Percentiles rank a stretch among this genome's conserved stretches.
phyloP scores from a whole-genome alignment of 2,113 vertebrate species.

The Corythornis cristatus region DNA sequence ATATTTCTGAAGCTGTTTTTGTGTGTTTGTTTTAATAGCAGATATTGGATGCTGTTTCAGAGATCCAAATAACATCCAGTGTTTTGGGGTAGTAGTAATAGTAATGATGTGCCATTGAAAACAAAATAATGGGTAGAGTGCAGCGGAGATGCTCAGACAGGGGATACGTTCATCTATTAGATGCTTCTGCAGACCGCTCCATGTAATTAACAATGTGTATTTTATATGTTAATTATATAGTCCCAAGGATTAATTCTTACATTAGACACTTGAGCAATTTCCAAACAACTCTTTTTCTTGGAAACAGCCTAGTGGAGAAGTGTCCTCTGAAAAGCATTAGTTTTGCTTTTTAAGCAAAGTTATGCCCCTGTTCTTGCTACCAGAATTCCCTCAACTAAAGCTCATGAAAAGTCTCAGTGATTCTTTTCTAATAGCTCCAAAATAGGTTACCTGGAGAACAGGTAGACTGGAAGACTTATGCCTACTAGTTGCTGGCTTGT shows the following conservation, averaged over 20 bases:
- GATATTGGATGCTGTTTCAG: not conserved
- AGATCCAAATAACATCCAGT: not conserved
- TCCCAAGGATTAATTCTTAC: slow-evolving; percentile 9
- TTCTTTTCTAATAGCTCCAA: not conserved
- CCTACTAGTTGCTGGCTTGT: not conserved
- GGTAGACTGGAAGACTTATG: not conserved
- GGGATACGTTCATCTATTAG: not conserved
- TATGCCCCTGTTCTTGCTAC: not conserved
- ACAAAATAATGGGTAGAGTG: not conserved
- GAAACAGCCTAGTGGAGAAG: not conserved
- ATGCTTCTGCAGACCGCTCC: slow-evolving; percentile 12
- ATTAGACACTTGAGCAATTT: not conserved
- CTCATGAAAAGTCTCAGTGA: not conserved
- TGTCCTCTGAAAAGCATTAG: not conserved
- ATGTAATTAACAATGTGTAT: not conserved
- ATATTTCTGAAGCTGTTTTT: not conserved
- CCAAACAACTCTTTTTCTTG: not conserved
- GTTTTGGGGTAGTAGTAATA: not conserved
- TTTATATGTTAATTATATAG: slow-evolving; percentile 14
- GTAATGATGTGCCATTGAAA: not conserved
- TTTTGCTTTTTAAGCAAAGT: not conserved
- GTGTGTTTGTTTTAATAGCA: slow-evolving; percentile 15
- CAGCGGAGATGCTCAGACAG: not conserved
- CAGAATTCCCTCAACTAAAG: not conserved
- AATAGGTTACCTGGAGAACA: not conserved